These are phyloP conservation scores for Neofelis nebulosa DNA, from an alignment of 2,113 vertebrate species.

Conservation along the genomic window DNA sequence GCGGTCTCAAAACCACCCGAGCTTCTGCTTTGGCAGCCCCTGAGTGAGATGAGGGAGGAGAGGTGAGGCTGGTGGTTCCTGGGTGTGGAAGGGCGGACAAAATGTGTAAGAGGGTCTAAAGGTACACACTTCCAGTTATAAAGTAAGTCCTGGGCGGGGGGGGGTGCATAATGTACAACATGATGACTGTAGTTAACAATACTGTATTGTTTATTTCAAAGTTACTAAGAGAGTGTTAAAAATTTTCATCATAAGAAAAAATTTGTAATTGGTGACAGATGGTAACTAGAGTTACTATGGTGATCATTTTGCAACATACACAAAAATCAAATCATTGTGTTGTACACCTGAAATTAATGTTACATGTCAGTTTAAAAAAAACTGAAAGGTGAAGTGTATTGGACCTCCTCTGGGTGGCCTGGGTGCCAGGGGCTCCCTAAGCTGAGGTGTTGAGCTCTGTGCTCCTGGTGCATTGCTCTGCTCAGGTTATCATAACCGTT, in stretches of 20 bases:
- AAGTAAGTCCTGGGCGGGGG: not conserved
- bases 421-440: not conserved
- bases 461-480: not conserved
- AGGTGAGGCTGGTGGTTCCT: not conserved
- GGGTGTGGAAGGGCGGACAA: no score
- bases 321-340: not conserved
- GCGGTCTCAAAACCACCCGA: not conserved
- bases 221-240: not conserved
- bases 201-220: not conserved
- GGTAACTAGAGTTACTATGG: not conserved
- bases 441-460: no score
- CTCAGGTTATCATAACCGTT: not conserved
- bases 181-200: not conserved
- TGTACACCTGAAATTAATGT: not conserved
- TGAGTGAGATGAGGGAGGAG: not conserved
- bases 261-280: not conserved
- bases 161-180: not conserved
- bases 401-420: not conserved
- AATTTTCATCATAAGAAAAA: not conserved
- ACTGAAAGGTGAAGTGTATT: not conserved
- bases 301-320: not conserved
- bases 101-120: not conserved
- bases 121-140: not conserved
- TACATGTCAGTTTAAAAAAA: not conserved
- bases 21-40: not conserved